Percentiles rank a stretch among this genome's conserved stretches.
These are phyloP conservation scores for Pristionchus entomophagus DNA, from an alignment of 2,888 invertebrate genomes.

Conservation along the genomic window DNA sequence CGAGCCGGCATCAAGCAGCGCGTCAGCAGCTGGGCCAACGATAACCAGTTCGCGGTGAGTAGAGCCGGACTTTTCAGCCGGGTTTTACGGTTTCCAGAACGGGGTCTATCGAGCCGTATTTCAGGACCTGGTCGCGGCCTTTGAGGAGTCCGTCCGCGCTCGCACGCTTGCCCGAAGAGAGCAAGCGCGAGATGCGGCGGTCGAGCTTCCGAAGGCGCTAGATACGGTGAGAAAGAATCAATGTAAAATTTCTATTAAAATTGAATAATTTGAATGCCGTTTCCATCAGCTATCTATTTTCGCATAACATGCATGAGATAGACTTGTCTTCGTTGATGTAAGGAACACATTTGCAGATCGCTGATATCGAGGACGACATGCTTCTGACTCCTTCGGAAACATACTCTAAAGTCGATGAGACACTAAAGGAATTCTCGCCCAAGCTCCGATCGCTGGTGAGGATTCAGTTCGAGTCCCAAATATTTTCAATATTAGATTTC, in stretches of 20 bases:
- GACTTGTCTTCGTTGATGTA: not conserved
- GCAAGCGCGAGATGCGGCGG: not conserved
- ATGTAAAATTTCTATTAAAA: not conserved
- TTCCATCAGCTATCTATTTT: not conserved
- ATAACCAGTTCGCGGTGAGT: slow-evolving; percentile 20
- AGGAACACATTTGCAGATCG: not conserved
- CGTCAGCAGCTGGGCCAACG: slow-evolving; percentile 12
- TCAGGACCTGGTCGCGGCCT: not conserved
- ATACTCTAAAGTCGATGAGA: not conserved
- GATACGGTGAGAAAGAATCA: not conserved
- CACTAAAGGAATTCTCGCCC: not conserved
- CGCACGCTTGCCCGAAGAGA: slow-evolving; percentile 10
- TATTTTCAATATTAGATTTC: not conserved
- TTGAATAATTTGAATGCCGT: not conserved
- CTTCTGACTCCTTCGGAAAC: slow-evolving; percentile 34
- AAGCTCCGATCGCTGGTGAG: slow-evolving; percentile 2
- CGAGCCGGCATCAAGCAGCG: slow-evolving; percentile 24
- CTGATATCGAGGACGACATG: slow-evolving; percentile 14
- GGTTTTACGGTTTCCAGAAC: not conserved
- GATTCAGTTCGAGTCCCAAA: no score
- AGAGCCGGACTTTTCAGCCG: not conserved
- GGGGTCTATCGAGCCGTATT: not conserved
- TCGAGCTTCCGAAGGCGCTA: not conserved
- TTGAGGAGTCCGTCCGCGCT: not conserved
- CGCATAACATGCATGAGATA: not conserved